These are phyloP conservation scores for Psephotus haematonotus DNA, from an alignment of 2,113 vertebrate genomes.

Conservation along the genomic window DNA sequence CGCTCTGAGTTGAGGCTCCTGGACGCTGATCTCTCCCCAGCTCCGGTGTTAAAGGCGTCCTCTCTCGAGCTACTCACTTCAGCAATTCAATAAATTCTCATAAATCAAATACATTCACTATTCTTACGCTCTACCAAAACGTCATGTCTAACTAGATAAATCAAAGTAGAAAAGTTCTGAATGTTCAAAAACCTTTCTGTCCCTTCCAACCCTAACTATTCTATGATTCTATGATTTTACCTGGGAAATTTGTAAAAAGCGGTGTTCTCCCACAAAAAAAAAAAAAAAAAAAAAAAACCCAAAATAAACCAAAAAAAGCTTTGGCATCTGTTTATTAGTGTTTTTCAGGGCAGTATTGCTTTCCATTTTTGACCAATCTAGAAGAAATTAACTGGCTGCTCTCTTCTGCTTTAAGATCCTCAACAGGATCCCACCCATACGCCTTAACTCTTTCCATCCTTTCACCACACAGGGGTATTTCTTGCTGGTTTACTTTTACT, in stretches of 20 bases:
- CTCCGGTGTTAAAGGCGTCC: too few species aligned
- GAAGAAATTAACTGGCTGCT: background rate
- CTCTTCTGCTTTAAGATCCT: background rate
- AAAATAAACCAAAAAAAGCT: background rate
- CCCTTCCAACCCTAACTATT: too few species aligned
- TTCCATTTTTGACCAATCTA: background rate
- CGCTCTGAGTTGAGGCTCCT: too few species aligned
- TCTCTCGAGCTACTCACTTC: too few species aligned
- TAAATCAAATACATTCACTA: background rate
- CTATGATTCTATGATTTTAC: background rate
- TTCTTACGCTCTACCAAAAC: background rate
- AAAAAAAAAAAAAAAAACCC: background rate
- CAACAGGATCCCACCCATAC: background rate
- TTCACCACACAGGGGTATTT: background rate
- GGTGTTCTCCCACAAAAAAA: background rate
- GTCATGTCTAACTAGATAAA: background rate
- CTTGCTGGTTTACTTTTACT: background rate
- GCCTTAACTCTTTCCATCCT: background rate
- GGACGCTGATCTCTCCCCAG: too few species aligned
- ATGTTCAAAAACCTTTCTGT: background rate
- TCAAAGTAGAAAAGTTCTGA: background rate
- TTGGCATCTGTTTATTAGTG: background rate
- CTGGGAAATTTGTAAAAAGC: background rate
- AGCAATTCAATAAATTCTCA: too few species aligned
- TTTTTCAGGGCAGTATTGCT: background rate